phyloP scores from a whole-genome alignment of 2,113 vertebrate species.

The Chaenogobius annularis region DNA sequence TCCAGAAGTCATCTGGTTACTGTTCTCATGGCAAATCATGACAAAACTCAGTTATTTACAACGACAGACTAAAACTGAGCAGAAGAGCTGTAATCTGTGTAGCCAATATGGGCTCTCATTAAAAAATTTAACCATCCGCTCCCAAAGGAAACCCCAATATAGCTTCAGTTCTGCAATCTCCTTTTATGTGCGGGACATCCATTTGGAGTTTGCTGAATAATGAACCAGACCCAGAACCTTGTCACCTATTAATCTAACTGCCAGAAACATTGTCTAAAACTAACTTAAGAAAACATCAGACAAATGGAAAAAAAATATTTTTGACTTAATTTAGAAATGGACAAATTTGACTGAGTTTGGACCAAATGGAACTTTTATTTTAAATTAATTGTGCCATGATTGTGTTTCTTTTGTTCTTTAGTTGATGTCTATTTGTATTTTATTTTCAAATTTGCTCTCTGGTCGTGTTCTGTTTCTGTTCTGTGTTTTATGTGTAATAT shows the following conservation, averaged over 20 bases:
- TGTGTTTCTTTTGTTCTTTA: too few species aligned
- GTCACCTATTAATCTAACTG: not conserved
- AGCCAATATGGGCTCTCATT: not conserved
- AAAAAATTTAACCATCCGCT: not conserved
- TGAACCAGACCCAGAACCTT: not conserved
- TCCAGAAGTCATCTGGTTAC: constrained; percentile 3
- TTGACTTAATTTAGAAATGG: too few species aligned
- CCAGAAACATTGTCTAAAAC: not conserved
- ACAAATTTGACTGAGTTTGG: too few species aligned
- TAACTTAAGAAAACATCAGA: not conserved
- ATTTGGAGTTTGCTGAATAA: too few species aligned
- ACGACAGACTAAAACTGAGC: not conserved
- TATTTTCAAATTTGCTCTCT: too few species aligned
- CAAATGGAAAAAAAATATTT: too few species aligned
- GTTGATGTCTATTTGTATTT: too few species aligned
- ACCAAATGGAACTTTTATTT: too few species aligned
- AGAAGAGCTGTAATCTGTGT: not conserved
- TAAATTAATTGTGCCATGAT: too few species aligned
- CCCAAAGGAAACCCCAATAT: not conserved
- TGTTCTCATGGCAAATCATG: not conserved
- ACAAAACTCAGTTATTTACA: not conserved
- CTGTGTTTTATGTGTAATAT: too few species aligned
- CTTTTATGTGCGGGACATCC: too few species aligned
- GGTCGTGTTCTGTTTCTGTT: too few species aligned
- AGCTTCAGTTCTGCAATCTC: not conserved